These are phyloP conservation scores for Oreortyx pictus DNA, from an alignment of 2,797 vertebrate genomes.

Conservation along the genomic window DNA sequence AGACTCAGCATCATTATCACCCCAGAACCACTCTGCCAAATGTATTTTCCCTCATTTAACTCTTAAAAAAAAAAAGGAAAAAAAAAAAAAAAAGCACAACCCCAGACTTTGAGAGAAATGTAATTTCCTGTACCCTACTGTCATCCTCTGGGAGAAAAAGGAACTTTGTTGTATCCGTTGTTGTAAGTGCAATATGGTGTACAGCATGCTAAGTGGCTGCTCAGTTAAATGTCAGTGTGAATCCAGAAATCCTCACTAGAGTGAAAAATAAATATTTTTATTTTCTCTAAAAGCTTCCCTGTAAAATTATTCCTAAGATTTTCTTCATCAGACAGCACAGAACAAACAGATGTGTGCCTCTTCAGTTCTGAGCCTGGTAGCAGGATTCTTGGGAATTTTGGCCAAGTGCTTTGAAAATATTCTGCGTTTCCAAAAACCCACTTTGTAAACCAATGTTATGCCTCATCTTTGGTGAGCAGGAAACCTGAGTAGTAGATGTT, in stretches of 20 bases:
- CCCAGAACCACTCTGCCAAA: background rate
- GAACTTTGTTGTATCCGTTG: background rate
- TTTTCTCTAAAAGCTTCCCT: conserved; percentile 60
- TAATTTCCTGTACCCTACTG: background rate
- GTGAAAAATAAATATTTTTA: conserved; percentile 59
- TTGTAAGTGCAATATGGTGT: conserved; percentile 47
- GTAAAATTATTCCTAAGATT: conserved; percentile 58
- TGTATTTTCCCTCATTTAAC: background rate
- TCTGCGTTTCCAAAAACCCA: background rate
- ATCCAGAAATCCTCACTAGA: conserved; percentile 28
- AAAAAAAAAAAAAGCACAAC: background rate
- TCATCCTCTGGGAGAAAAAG: background rate
- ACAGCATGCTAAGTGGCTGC: conserved; percentile 19
- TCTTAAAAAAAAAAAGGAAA: background rate
- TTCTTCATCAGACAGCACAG: background rate
- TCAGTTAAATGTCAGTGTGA: conserved; percentile 30
- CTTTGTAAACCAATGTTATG: background rate
- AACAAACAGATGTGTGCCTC: background rate
- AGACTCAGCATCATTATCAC: background rate
- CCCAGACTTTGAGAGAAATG: background rate
- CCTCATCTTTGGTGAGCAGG: conserved; percentile 1
- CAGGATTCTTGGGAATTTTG: background rate
- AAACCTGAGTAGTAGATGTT: background rate
- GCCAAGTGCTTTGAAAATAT: background rate
- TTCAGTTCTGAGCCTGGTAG: background rate